phyloP scores from a whole-genome alignment of 2,888 invertebrate species.

The Protodeltote pygarga region DNA sequence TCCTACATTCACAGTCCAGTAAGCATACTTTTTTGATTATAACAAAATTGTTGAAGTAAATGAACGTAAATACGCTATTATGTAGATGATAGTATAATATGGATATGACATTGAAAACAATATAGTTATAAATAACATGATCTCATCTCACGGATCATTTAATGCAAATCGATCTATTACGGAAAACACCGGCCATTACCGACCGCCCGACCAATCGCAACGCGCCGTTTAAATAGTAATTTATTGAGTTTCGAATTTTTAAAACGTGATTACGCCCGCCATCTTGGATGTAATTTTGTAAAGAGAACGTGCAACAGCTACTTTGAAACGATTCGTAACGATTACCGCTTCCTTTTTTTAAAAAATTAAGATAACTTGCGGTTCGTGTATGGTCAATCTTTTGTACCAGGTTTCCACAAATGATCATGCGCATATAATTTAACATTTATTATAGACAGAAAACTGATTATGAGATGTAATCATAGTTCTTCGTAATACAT shows the following conservation, averaged over 20 bases:
- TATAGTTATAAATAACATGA: constrained; percentile 71
- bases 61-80: constrained; percentile 60
- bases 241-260: constrained; percentile 81
- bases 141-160: constrained; percentile 83
- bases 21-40: constrained; percentile 33
- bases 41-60: constrained; percentile 59
- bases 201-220: constrained; percentile 69
- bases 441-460: constrained; percentile 65
- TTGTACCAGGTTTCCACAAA: constrained; percentile 56
- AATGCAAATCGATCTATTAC: constrained; percentile 84
- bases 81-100: constrained; percentile 52
- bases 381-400: constrained; percentile 55
- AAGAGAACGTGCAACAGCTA: constrained; percentile 71
- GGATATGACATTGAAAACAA: constrained; percentile 67
- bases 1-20: constrained; percentile 40
- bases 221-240: constrained; percentile 74
- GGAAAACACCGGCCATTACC: constrained; percentile 72
- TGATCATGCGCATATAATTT: constrained; percentile 62
- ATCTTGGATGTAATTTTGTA: constrained; percentile 78
- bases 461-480: constrained; percentile 63
- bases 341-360: constrained; percentile 68
- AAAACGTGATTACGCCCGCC: constrained; percentile 73
- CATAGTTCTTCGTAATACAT: constrained; percentile 49
- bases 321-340: constrained; percentile 60
- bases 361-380: constrained; percentile 51